Evolutionary conservation across 2,797 vertebrate genomes (phyloP).

Genomic region (Pipistrellus pipistrellus): DNA sequence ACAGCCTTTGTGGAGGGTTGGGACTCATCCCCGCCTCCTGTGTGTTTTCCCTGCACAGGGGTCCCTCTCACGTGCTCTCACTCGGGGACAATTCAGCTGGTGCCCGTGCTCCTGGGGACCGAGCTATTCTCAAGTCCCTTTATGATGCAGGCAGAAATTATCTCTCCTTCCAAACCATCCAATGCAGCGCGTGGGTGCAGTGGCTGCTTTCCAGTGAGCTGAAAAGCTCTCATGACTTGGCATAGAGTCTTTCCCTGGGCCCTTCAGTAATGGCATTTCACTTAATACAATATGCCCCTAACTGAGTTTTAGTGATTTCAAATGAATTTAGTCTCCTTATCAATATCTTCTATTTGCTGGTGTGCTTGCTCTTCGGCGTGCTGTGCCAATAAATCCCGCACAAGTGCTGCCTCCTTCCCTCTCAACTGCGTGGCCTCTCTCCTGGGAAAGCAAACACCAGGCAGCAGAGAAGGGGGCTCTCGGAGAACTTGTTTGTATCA

Average conservation of each 20-base stretch:
- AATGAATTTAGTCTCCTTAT: conserved; percentile 73
- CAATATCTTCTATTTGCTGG: conserved; percentile 76
- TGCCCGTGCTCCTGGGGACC: conserved; percentile 69
- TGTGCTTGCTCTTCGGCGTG: conserved; percentile 74
- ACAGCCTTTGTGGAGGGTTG: conserved; percentile 48
- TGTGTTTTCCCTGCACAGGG: background rate
- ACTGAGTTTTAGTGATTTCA: conserved; percentile 83
- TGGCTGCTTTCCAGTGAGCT: conserved; percentile 74
- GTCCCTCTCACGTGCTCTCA: conserved; percentile 40
- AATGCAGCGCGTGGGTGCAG: conserved; percentile 62
- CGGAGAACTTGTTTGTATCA: conserved; percentile 67
- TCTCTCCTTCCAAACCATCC: conserved; percentile 76
- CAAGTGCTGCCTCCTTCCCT: conserved; percentile 61
- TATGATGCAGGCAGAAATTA: conserved; percentile 82
- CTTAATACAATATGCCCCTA: conserved; percentile 78
- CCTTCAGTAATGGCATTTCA: conserved; percentile 80
- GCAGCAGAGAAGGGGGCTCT: conserved; percentile 59
- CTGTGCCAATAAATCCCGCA: conserved; percentile 79
- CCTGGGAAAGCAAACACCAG: conserved; percentile 71
- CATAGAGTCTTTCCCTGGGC: conserved; percentile 71
- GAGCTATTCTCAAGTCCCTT: conserved; percentile 81
- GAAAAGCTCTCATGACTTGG: conserved; percentile 80
- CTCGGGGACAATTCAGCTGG: conserved; percentile 57
- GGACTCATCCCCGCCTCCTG: background rate
- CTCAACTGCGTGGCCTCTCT: conserved; percentile 67